Conservation (phyloP, 2,797 vertebrate species). For the Chelon labrosus region DNA sequence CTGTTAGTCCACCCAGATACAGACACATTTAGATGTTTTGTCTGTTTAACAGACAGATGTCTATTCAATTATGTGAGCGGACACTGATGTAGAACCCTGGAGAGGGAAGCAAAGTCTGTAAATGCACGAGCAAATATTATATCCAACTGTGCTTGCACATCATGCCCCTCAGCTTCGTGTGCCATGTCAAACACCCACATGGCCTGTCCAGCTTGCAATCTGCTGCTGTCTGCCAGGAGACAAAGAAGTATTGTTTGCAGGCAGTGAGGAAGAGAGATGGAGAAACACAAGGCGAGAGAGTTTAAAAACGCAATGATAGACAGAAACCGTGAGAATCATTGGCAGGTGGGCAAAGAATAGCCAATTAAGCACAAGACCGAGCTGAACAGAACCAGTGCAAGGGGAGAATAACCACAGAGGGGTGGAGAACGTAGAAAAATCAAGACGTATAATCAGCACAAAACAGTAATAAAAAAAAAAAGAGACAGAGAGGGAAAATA, state of each 20-base stretch:
- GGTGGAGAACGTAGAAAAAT: slow-evolving; percentile 10
- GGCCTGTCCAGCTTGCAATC: slow-evolving; percentile 65
- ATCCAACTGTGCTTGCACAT: slow-evolving; percentile 49
- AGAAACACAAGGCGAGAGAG: slow-evolving; percentile 5
- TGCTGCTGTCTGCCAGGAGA: slow-evolving; percentile 67
- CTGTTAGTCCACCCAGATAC: slow-evolving; percentile 12
- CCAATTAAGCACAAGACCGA: slow-evolving; percentile 9
- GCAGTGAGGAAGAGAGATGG: slow-evolving; percentile 15
- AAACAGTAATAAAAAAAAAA: slow-evolving; percentile 4
- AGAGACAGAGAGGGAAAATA: slow-evolving; percentile 1
- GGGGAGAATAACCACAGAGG: background rate
- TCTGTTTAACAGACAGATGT: slow-evolving; percentile 36
- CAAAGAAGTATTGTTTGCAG: slow-evolving; percentile 46
- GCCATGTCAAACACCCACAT: slow-evolving; percentile 68
- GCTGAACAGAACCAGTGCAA: background rate
- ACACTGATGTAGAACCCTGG: slow-evolving; percentile 19
- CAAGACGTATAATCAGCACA: slow-evolving; percentile 12
- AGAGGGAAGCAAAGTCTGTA: slow-evolving; percentile 3
- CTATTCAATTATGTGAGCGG: slow-evolving; percentile 29
- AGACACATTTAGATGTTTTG: slow-evolving; percentile 35
- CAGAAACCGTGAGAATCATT: slow-evolving; percentile 27
- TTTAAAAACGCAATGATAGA: slow-evolving; percentile 46
- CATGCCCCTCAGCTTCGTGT: slow-evolving; percentile 50
- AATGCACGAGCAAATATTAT: slow-evolving; percentile 29
- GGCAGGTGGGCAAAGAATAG: background rate